phyloP scores from a whole-genome alignment of 2,888 invertebrate genomes.

The Apamea epomidion region DNA sequence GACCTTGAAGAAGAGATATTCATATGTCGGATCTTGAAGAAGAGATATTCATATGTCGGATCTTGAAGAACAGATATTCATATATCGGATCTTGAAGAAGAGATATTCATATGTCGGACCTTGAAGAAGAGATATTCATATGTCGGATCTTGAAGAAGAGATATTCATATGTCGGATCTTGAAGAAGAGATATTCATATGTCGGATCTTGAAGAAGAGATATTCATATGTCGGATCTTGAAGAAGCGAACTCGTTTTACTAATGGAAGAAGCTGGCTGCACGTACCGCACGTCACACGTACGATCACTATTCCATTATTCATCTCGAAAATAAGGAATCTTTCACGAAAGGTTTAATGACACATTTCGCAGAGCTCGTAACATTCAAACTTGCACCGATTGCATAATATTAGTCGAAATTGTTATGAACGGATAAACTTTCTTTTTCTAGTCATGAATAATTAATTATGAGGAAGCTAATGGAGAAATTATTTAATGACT shows the following conservation, averaged over 20 bases:
- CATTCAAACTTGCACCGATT: background rate
- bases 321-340: background rate
- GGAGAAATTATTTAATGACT: constrained; percentile 19
- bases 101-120: background rate
- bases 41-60: too few species aligned
- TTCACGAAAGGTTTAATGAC: background rate
- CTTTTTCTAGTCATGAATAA: constrained; percentile 6
- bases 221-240: background rate
- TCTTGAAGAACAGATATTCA: too few species aligned
- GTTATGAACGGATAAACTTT: constrained; percentile 15
- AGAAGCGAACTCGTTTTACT: background rate
- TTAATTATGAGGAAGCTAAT: constrained; percentile 8
- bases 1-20: background rate
- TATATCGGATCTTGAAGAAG: background rate
- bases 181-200: background rate
- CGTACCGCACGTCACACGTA: too few species aligned
- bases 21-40: background rate
- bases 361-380: background rate
- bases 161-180: background rate
- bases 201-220: too few species aligned
- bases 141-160: too few species aligned
- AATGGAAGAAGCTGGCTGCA: background rate
- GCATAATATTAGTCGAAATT: constrained; percentile 7
- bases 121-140: background rate
- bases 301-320: background rate